Percentiles rank a stretch among this genome's conserved stretches.
Evolutionary conservation across 2,888 invertebrate genomes (phyloP).

Genomic region (Lochmaea capreae): DNA sequence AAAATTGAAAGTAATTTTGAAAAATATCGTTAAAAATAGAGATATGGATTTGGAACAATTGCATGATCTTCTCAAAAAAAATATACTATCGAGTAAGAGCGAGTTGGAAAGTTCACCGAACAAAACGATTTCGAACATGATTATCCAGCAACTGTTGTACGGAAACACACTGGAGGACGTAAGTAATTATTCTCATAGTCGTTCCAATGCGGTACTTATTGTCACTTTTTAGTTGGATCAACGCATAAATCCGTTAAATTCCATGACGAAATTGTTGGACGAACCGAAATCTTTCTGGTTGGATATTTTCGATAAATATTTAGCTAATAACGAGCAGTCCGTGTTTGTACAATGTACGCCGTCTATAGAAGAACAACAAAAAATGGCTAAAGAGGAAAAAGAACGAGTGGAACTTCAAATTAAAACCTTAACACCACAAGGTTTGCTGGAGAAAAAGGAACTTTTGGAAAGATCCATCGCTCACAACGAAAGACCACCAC

Average conservation of each 20-base stretch:
- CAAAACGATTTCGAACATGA: slow-evolving; percentile 78
- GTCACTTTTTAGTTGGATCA: slow-evolving; percentile 70
- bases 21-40: slow-evolving; percentile 66
- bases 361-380: slow-evolving; percentile 72
- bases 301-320: slow-evolving; percentile 75
- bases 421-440: slow-evolving; percentile 73
- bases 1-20: slow-evolving; percentile 68
- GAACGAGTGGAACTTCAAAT: slow-evolving; percentile 77
- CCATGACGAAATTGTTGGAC: slow-evolving; percentile 71
- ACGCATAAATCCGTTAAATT: slow-evolving; percentile 76
- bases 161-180: slow-evolving; percentile 80
- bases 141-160: slow-evolving; percentile 87
- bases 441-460: slow-evolving; percentile 73
- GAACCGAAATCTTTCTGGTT: slow-evolving; percentile 79
- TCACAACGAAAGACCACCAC: slow-evolving; percentile 82
- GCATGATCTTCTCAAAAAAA: slow-evolving; percentile 77
- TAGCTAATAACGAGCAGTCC: slow-evolving; percentile 71
- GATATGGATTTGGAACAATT: slow-evolving; percentile 82
- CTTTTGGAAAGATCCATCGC: slow-evolving; percentile 76
- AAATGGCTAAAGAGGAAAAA: slow-evolving; percentile 80
- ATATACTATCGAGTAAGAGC: slow-evolving; percentile 76
- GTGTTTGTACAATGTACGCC: slow-evolving; percentile 76
- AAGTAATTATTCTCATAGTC: slow-evolving; percentile 60
- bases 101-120: slow-evolving; percentile 83
- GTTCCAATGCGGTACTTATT: background rate